These are phyloP conservation scores for Trogon melanurus DNA, from an alignment of 2,113 vertebrate species.

Conservation along the genomic window DNA sequence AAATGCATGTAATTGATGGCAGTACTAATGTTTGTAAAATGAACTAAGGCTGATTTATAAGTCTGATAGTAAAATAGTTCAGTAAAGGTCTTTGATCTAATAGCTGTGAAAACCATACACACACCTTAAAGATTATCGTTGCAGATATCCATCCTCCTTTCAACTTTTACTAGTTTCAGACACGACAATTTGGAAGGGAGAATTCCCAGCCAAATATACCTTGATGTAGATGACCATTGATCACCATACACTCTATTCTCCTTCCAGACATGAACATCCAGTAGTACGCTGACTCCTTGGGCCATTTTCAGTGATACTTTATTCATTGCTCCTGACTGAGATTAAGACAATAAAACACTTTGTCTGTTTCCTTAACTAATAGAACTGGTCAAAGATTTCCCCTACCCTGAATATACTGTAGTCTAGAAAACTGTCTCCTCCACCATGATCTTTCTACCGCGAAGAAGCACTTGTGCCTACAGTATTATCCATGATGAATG, in stretches of 20 bases:
- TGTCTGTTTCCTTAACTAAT: neutral
- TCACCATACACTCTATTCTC: neutral
- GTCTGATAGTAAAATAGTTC: constrained; percentile 72
- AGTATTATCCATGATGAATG: neutral
- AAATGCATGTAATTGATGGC: constrained; percentile 60
- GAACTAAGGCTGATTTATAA: constrained; percentile 72
- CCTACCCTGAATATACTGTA: neutral
- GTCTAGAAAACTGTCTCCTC: neutral
- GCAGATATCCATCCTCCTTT: constrained; percentile 64
- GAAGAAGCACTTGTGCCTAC: neutral
- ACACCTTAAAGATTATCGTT: constrained; percentile 66
- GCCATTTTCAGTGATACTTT: neutral
- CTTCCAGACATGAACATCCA: neutral
- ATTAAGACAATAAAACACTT: neutral
- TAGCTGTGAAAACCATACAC: constrained; percentile 62
- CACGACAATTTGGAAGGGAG: neutral
- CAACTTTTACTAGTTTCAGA: constrained; percentile 63
- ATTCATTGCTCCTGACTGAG: neutral
- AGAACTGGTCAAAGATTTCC: neutral
- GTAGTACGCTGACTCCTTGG: neutral
- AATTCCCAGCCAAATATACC: neutral
- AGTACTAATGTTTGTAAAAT: constrained; percentile 69
- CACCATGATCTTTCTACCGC: neutral
- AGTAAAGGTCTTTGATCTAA: constrained; percentile 68
- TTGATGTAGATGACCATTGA: neutral